A percentile compares a stretch with the other conserved stretches of the same genome.
phyloP scores from a whole-genome alignment of 2,888 invertebrate genomes.

The Mesochorus sp. region DNA sequence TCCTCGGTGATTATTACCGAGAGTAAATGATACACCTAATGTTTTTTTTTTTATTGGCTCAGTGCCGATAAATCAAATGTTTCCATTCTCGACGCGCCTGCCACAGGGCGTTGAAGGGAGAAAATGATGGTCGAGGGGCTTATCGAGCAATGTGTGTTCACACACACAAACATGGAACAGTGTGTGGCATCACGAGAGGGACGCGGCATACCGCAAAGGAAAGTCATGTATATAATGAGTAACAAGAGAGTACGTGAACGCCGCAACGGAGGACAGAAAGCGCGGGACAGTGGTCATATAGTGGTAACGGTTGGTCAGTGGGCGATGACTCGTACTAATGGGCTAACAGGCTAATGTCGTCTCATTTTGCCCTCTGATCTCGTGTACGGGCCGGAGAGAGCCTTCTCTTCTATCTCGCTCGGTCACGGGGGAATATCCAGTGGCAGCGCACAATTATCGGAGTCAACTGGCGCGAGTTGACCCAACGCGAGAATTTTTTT shows the following conservation, averaged over 20 bases:
- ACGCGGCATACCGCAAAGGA: constrained; percentile 47
- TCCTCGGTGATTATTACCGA: too few relatives aligned
- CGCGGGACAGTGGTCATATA: constrained; percentile 50
- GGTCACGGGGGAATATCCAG: constrained; percentile 20
- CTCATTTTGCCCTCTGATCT: constrained; percentile 78
- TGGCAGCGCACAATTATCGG: constrained; percentile 76
- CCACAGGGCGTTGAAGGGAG: constrained; percentile 1
- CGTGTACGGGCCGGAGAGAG: too few relatives aligned
- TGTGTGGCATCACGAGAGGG: not conserved
- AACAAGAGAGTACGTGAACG: constrained; percentile 38
- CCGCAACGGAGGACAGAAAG: constrained; percentile 38
- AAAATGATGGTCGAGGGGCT: constrained; percentile 27
- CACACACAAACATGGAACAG: too few relatives aligned
- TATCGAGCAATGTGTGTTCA: constrained; percentile 5
- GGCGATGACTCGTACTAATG: constrained; percentile 75
- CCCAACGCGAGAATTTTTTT: constrained; percentile 65
- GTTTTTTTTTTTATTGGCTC: not conserved
- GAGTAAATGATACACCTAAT: not conserved
- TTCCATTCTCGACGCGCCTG: not conserved
- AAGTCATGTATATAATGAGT: constrained; percentile 28
- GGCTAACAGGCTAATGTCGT: constrained; percentile 78
- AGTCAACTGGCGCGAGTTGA: constrained; percentile 79
- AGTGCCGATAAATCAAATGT: not conserved
- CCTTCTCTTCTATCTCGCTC: constrained; percentile 40
- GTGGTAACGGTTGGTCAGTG: constrained; percentile 68